Evolutionary conservation across 2,888 invertebrate genomes (phyloP).

Genomic region (Tromatobia lineatoria): DNA sequence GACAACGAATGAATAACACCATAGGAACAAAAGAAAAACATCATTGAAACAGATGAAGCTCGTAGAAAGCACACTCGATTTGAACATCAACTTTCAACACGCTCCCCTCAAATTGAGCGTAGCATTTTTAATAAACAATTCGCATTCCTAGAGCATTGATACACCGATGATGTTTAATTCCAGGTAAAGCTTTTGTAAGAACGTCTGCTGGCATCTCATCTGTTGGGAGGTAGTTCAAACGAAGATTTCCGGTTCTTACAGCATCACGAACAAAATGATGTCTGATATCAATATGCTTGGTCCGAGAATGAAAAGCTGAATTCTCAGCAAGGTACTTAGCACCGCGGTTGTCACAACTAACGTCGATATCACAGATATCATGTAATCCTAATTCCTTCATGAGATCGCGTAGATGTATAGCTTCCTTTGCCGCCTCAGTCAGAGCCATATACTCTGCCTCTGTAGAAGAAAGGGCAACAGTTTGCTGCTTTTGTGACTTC

Average conservation of each 20-base stretch:
- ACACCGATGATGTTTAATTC: not conserved
- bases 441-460: too few relatives aligned
- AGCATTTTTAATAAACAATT: not conserved
- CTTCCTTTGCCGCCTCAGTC: not conserved
- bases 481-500: too few relatives aligned
- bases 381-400: not conserved
- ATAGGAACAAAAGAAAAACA: too few relatives aligned
- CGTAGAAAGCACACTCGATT: too few relatives aligned
- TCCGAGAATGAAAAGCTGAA: not conserved
- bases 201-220: not conserved
- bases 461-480: too few relatives aligned
- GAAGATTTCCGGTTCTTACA: not conserved
- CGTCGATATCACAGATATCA: not conserved
- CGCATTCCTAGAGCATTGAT: not conserved
- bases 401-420: not conserved
- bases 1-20: too few relatives aligned
- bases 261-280: not conserved
- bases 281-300: conserved; percentile 6
- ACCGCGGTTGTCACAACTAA: not conserved
- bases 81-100: too few relatives aligned
- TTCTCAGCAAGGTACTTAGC: not conserved
- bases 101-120: not conserved
- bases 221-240: not conserved
- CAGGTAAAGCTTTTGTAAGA: not conserved
- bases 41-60: too few relatives aligned